Conservation (phyloP, 2,888 invertebrate genomes). For the Phalera bucephala region DNA sequence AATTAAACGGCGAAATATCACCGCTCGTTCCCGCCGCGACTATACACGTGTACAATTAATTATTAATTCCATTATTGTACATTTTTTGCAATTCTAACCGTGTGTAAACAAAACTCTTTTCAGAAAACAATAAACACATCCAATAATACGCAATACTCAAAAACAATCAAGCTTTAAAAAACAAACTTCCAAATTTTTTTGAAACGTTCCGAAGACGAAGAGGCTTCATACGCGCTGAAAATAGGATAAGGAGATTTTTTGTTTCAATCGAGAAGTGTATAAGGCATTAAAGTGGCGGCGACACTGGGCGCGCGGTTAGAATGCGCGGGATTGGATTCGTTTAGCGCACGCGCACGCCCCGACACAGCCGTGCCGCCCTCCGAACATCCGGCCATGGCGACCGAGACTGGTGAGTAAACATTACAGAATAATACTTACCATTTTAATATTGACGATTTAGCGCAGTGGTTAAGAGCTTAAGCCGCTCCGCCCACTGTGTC, state of each 20-base stretch:
- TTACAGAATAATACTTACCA: slow-evolving; percentile 1
- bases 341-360: slow-evolving; percentile 75
- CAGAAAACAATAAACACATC: slow-evolving; percentile 45
- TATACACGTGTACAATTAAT: slow-evolving; percentile 5
- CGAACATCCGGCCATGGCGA: slow-evolving; percentile 79
- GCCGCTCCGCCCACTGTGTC: too few species aligned
- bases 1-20: slow-evolving; percentile 34
- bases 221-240: slow-evolving; percentile 13
- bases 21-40: slow-evolving; percentile 37
- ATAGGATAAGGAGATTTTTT: slow-evolving; percentile 30
- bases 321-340: slow-evolving; percentile 78
- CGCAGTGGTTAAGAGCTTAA: too few species aligned
- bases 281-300: slow-evolving; percentile 72
- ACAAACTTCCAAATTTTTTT: slow-evolving; percentile 22
- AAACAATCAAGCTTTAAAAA: slow-evolving; percentile 47
- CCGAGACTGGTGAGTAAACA: slow-evolving; percentile 72
- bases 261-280: slow-evolving; percentile 42
- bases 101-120: slow-evolving; percentile 22
- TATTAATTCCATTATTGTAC: slow-evolving; percentile 5
- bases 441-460: too few species aligned
- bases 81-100: slow-evolving; percentile 18
- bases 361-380: slow-evolving; percentile 78
- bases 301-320: slow-evolving; percentile 69
- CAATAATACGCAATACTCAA: slow-evolving; percentile 41
- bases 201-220: background rate